Base-by-base conservation (phyloP, 2,113 vertebrate species). In the Amphilophus citrinellus region DNA sequence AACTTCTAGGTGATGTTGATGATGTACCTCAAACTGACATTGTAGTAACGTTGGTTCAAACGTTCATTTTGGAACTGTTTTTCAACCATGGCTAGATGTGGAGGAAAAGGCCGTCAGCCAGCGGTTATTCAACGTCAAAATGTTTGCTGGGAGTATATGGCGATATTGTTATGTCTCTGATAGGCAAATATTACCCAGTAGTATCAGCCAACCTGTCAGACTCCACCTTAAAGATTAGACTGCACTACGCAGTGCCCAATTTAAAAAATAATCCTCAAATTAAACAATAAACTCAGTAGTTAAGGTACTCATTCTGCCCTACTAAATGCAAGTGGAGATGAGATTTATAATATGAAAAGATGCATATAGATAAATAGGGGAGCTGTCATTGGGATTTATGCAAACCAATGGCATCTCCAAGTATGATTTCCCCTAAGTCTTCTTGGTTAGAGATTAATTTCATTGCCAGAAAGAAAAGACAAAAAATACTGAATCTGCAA, bases 401-500 rank as follows among this genome's bases (percentile, higher is more conserved):
- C 61, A 18, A 53, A 47, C 60, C 47, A 6, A 22, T 6, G 47
- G 44, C 32, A 17, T 56, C 27, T 66, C 80, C 35, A 60, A 60
- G 59, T 24, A 61, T 53, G 22, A 75, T 80, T 78, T 53, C 77
- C 76, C 73, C 10, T 11, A 24, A 79, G 61, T 77, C 59, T 24
- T 56, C 14, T 30, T 78, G 77, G 83, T 80, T 63, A 32, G 82
- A 77, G 71, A 80, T 61, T 59, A 35, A 82, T 79, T 77, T 24
- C 5, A 32, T 84, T 75, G 35, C 66, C 76, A 58, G 27, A 61
- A 59, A 78, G 17, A 80, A 88, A 39, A 4, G 53, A 63, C 80
- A 75, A 61, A 60, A 82, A 88, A 80, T 15, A 27, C 47, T 5
- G 14, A 75, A 59, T 39, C 80, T 84, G 62, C 87, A 77, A 83